Conservation (phyloP, 2,113 vertebrate genomes). For the Passerina amoena region DNA sequence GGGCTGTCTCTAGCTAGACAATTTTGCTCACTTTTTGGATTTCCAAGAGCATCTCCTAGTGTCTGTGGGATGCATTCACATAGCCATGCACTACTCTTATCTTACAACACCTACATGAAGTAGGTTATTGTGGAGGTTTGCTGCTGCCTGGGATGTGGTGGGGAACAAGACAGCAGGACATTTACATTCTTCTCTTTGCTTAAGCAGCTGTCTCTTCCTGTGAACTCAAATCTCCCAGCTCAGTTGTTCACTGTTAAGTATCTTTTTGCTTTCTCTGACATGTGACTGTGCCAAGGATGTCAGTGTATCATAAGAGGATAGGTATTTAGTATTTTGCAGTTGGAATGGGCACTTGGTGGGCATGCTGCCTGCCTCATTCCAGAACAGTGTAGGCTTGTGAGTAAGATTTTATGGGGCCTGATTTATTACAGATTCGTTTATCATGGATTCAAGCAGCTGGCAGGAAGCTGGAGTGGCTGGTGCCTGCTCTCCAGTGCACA, state of each 20-base stretch:
- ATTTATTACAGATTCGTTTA: neutral
- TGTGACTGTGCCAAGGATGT: neutral
- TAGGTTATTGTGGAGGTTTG: neutral
- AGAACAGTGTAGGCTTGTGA: neutral
- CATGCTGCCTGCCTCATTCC: neutral
- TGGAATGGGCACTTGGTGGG: neutral
- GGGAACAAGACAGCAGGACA: neutral
- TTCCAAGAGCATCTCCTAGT: neutral
- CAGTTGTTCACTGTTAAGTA: neutral
- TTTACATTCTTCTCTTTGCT: neutral
- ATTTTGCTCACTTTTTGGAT: neutral
- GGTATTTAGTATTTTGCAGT: neutral
- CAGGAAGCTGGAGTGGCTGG: fast-evolving
- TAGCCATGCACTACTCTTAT: neutral
- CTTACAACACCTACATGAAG: neutral
- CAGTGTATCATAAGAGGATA: neutral
- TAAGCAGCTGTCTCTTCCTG: neutral
- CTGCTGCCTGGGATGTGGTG: neutral
- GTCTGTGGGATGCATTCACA: fast-evolving
- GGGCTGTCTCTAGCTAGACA: neutral
- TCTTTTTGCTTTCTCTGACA: neutral
- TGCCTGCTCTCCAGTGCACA: fast-evolving
- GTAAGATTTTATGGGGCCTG: neutral
- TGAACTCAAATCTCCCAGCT: neutral
- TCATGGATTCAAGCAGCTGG: neutral